These are phyloP conservation scores for Oryzias celebensis DNA, from an alignment of 2,113 vertebrate genomes.

Conservation along the genomic window DNA sequence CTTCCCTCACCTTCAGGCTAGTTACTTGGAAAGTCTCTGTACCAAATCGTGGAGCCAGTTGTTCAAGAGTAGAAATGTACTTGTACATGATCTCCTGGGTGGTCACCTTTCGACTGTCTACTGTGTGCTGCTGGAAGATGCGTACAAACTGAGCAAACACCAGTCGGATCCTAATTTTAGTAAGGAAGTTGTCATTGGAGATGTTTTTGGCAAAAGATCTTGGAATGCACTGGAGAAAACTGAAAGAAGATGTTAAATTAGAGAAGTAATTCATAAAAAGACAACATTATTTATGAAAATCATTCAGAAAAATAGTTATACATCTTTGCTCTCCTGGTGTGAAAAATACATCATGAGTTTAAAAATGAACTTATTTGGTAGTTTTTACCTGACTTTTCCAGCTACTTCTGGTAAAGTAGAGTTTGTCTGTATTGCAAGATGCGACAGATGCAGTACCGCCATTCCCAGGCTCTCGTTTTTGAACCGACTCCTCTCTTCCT, in stretches of 20 bases:
- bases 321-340: background rate
- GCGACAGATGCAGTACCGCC: conserved; percentile 90
- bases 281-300: background rate
- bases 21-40: conserved; percentile 72
- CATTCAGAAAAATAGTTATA: background rate
- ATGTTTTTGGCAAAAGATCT: conserved; percentile 84
- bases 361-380: background rate
- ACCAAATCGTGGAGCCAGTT: conserved; percentile 80
- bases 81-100: conserved; percentile 86
- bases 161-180: conserved; percentile 78
- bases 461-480: conserved; percentile 93
- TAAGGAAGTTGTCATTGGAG: conserved; percentile 79
- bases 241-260: conserved; percentile 45
- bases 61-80: conserved; percentile 88
- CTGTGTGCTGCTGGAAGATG: conserved; percentile 83
- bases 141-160: conserved; percentile 84
- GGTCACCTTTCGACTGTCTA: conserved; percentile 70
- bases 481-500: conserved; percentile 82
- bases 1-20: conserved; percentile 63
- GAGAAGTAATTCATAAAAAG: background rate
- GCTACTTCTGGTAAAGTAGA: conserved; percentile 83
- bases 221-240: conserved; percentile 88
- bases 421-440: conserved; percentile 75
- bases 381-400: conserved; percentile 79
- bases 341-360: background rate